Evolutionary conservation across 2,113 vertebrate genomes (phyloP).

Genomic region (Telmatochromis brichardi): DNA sequence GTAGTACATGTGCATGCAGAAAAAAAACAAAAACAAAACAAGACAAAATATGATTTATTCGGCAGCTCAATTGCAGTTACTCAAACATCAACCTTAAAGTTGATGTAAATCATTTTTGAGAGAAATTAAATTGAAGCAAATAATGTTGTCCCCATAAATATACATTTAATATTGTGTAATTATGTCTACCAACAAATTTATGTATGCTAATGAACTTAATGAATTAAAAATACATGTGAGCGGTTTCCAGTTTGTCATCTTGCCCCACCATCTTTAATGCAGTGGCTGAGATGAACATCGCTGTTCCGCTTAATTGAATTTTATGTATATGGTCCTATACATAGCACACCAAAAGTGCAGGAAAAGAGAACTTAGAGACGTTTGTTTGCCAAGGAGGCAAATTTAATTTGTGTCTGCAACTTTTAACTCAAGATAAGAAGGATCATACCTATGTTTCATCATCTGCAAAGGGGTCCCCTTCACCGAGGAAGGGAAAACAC

Average conservation of each 20-base stretch:
- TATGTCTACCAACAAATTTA: background rate
- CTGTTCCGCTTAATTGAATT: rapidly evolving
- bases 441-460: background rate
- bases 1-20: background rate
- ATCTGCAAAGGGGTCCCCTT: background rate
- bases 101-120: background rate
- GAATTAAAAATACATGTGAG: background rate
- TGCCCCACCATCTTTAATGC: background rate
- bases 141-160: background rate
- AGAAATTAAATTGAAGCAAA: background rate
- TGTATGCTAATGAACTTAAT: background rate
- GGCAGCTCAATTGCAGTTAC: background rate
- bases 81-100: background rate
- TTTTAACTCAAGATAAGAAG: background rate
- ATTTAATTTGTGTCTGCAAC: background rate
- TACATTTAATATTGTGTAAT: background rate
- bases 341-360: background rate
- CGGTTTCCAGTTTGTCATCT: background rate
- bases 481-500: background rate
- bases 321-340: background rate
- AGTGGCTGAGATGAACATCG: background rate
- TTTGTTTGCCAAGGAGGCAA: background rate
- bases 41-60: background rate
- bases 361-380: background rate
- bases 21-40: background rate